phyloP scores from a whole-genome alignment of 1,140 invertebrate species.

The Heterodera carotae region DNA sequence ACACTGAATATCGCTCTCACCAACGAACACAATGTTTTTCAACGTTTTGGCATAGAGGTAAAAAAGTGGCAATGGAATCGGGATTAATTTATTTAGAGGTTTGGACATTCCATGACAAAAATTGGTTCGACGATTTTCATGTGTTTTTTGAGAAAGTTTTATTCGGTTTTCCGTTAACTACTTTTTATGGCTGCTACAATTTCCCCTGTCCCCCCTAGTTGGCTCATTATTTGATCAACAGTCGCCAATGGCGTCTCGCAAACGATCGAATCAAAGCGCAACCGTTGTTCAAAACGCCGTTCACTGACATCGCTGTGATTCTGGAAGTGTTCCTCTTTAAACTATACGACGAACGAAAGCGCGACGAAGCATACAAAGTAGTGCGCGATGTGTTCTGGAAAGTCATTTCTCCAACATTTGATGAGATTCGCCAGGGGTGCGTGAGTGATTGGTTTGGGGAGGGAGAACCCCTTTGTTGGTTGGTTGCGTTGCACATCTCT shows the following conservation, averaged over 20 bases:
- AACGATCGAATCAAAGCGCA: constrained; percentile 22
- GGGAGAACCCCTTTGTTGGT: not conserved
- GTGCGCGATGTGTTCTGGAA: constrained; percentile 30
- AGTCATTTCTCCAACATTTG: constrained; percentile 33
- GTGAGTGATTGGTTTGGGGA: too few relatives aligned
- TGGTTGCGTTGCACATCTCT: constrained; percentile 13
- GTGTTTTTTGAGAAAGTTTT: too few relatives aligned
- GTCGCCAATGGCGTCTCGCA: constrained; percentile 24
- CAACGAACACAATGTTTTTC: constrained; percentile 17
- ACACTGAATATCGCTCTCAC: constrained; percentile 25
- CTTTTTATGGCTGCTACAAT: not conserved
- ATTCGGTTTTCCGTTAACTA: too few relatives aligned
- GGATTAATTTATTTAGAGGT: too few relatives aligned
- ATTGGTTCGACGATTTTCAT: too few relatives aligned
- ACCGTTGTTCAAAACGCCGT: constrained; percentile 25
- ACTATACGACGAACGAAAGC: constrained; percentile 24
- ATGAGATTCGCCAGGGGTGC: constrained; percentile 4
- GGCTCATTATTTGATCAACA: constrained; percentile 27
- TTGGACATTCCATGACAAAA: too few relatives aligned
- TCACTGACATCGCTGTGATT: constrained; percentile 31
- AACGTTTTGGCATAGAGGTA: constrained; percentile 24
- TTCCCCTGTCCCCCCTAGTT: not conserved
- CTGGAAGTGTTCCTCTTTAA: constrained; percentile 22
- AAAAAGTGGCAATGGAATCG: not conserved
- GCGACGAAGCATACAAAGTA: constrained; percentile 26